Evolutionary conservation across 2,888 invertebrate genomes (phyloP).

Genomic region (Eristalis arbustorum): DNA sequence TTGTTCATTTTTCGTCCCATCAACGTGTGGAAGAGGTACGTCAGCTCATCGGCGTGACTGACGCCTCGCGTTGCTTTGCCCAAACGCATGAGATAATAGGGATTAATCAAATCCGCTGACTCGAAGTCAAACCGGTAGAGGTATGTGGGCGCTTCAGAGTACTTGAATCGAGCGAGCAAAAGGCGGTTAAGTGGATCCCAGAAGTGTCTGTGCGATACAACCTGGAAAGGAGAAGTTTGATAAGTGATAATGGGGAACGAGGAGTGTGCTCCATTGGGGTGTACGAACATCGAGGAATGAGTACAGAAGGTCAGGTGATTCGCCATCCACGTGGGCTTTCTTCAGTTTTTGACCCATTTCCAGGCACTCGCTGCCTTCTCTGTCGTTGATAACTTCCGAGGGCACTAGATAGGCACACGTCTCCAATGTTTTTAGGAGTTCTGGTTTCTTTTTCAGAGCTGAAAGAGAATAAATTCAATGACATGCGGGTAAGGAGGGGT

Average conservation of each 20-base stretch:
- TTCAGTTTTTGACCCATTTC: slow-evolving; percentile 74
- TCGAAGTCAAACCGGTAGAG: slow-evolving; percentile 79
- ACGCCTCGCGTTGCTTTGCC: slow-evolving; percentile 75
- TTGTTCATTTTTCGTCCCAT: slow-evolving; percentile 73
- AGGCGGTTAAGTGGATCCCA: slow-evolving; percentile 77
- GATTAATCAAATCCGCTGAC: slow-evolving; percentile 74
- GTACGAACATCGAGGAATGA: slow-evolving; percentile 35
- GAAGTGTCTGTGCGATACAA: neutral
- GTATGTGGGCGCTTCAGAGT: slow-evolving; percentile 75
- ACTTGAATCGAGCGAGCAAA: slow-evolving; percentile 73
- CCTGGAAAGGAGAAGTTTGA: neutral
- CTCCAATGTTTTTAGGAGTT: slow-evolving; percentile 71
- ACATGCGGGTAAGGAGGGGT: neutral
- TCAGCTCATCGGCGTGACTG: slow-evolving; percentile 79
- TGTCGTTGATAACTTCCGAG: slow-evolving; percentile 72
- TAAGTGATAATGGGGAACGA: neutral
- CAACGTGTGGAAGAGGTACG: slow-evolving; percentile 77
- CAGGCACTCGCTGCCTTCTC: slow-evolving; percentile 72
- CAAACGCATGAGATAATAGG: slow-evolving; percentile 76
- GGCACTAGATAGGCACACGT: slow-evolving; percentile 73
- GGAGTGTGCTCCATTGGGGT: no score
- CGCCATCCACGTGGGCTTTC: slow-evolving; percentile 73
- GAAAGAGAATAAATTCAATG: slow-evolving; percentile 22
- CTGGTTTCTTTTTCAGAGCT: slow-evolving; percentile 73
- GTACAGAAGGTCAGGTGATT: slow-evolving; percentile 12